Base-by-base conservation (phyloP, 2,113 vertebrate species). In the Tachysurus fulvidraco region DNA sequence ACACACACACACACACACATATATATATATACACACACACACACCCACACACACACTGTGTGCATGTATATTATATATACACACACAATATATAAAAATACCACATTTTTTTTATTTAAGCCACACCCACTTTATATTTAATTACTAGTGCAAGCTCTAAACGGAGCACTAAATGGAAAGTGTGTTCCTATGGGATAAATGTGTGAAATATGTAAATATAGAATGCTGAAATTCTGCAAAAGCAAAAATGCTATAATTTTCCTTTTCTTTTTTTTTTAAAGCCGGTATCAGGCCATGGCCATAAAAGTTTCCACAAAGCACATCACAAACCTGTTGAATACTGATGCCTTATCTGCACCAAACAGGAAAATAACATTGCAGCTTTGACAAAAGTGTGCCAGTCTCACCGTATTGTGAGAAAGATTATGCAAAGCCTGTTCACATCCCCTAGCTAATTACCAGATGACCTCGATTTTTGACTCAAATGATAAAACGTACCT, bases 371-470 rank as follows among this genome's bases (percentile, higher is more conserved):
- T 46, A 60, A 60, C 52, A n/a, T 44, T 65, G 84, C 50, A 57
- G 52, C 84, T 44, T 55, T 65, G 65, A 77, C 71, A 50, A 71
- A 41, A 62, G 55, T 44, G 21, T 62, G 69, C 83, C 69, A 62
- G 44, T 81, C 80, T 16, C 55, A 85, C 83, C 8, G 57, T 59
- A 77, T 77, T 76, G 83, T 28, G 46, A 46, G 5, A 76, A 60
- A 85, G 55, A 85, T 78, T 77, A 65, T 36, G 73, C 50, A 62
- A 12, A 0, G 17, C 21, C 83, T 85, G 41, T 85, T 85, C 16
- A 73, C 17, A 46, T n/a, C 25, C 12, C 55, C 14, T 60, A 62
- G 23, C 36, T 85, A 78, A 62, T 85, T 78, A 78, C 44, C 41
- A 77, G 25, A 65, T 36, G 55, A 77, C 83, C 83, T 77, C 69